Evolutionary conservation across 2,797 vertebrate genomes (phyloP).

Genomic region (Tiaroga cobitis): DNA sequence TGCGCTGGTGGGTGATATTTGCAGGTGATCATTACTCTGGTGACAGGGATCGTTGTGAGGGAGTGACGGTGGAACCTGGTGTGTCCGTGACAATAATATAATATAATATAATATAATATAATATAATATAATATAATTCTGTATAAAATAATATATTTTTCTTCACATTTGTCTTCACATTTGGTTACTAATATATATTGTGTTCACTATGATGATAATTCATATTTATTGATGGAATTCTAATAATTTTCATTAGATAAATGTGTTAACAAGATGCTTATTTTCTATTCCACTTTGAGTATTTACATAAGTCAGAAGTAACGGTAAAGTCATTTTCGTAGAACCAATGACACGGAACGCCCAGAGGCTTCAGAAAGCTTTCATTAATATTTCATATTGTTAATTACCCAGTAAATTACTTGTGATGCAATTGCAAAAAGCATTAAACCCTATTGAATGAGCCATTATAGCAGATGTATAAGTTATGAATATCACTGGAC

Average conservation of each 20-base stretch:
- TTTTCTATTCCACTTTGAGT: neutral
- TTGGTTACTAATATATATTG: neutral
- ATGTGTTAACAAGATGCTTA: neutral
- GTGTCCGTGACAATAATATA: too few relatives aligned
- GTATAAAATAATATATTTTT: neutral
- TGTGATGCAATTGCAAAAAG: slow-evolving; percentile 57
- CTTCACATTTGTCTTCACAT: neutral
- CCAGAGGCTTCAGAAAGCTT: slow-evolving; percentile 41
- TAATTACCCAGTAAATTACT: slow-evolving; percentile 67
- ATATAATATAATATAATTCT: too few relatives aligned
- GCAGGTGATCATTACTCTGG: too few relatives aligned
- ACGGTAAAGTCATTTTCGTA: slow-evolving; percentile 44
- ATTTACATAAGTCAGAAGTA: slow-evolving; percentile 24
- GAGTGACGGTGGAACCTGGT: too few relatives aligned
- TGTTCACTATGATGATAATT: neutral
- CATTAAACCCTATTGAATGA: slow-evolving; percentile 63
- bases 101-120: too few relatives aligned
- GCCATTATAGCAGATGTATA: slow-evolving; percentile 43
- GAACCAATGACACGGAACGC: slow-evolving; percentile 48
- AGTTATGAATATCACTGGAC: slow-evolving; percentile 39
- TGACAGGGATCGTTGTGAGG: too few relatives aligned
- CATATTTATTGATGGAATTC: neutral
- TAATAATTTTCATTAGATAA: neutral
- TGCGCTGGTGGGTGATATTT: too few relatives aligned
- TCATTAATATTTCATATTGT: slow-evolving; percentile 68